These are phyloP conservation scores for Podabrus alpinus DNA, from an alignment of 2,888 invertebrate genomes.

Conservation along the genomic window DNA sequence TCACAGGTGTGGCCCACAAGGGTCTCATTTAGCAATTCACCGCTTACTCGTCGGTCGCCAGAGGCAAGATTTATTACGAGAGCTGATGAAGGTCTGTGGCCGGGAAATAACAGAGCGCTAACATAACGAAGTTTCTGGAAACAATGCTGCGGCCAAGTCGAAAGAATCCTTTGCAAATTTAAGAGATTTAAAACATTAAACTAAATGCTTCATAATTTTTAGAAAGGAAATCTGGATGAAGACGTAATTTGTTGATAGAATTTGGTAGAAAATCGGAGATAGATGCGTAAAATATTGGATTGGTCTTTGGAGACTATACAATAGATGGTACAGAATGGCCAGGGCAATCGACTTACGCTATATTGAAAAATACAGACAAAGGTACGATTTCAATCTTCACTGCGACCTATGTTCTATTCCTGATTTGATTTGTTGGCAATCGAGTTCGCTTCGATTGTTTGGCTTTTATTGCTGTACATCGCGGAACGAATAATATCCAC, in stretches of 20 bases:
- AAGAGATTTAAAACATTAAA: conserved; percentile 28
- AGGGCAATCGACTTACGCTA: conserved; percentile 44
- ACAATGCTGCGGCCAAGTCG: conserved; percentile 27
- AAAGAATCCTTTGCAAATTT: conserved; percentile 29
- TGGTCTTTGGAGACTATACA: conserved; percentile 41
- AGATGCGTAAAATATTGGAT: conserved; percentile 45
- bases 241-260: conserved; percentile 33
- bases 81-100: conserved; percentile 31
- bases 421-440: conserved; percentile 49
- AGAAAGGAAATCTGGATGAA: neutral
- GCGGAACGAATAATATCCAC: conserved; percentile 17
- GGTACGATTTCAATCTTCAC: conserved; percentile 47
- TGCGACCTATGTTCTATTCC: conserved; percentile 42
- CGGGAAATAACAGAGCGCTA: conserved; percentile 28
- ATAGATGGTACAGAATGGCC: conserved; percentile 43
- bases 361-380: conserved; percentile 49
- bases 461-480: conserved; percentile 40
- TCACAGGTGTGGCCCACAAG: conserved; percentile 39
- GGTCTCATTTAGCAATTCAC: conserved; percentile 39
- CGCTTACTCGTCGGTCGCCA: conserved; percentile 34
- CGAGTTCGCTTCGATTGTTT: conserved; percentile 45
- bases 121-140: conserved; percentile 28
- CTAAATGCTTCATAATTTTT: neutral
- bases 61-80: conserved; percentile 35
- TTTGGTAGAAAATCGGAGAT: conserved; percentile 38